These are phyloP conservation scores for Galendromus occidentalis DNA, from an alignment of 1,140 invertebrate species.

Conservation along the genomic window DNA sequence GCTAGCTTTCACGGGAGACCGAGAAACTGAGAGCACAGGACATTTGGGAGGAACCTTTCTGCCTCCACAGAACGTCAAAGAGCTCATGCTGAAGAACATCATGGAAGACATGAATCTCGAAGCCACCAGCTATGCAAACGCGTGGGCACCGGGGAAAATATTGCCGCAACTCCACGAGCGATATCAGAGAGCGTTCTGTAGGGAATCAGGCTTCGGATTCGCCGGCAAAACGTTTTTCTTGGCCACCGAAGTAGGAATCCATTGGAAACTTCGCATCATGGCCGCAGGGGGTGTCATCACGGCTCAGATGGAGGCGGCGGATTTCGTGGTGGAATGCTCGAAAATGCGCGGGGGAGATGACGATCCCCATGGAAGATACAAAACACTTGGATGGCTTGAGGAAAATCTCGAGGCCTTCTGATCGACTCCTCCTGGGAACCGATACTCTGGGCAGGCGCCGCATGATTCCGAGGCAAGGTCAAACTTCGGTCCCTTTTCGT, in stretches of 20 bases:
- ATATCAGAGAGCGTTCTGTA: neutral
- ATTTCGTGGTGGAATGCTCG: neutral
- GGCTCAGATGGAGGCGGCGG: neutral
- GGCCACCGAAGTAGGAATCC: neutral
- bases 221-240: neutral
- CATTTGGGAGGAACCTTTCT: too few species aligned
- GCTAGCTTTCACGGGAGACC: too few species aligned
- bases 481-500: too few species aligned
- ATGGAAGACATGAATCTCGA: neutral
- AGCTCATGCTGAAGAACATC: slow-evolving; percentile 1
- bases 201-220: neutral
- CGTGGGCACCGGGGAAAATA: neutral
- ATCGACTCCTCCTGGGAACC: too few species aligned
- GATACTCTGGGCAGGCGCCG: too few species aligned
- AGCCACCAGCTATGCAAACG: neutral
- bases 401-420: too few species aligned
- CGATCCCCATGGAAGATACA: too few species aligned
- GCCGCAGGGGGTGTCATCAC: neutral
- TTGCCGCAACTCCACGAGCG: neutral
- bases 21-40: too few species aligned
- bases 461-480: too few species aligned
- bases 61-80: neutral
- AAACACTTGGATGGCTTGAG: too few species aligned
- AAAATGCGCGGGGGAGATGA: too few species aligned
- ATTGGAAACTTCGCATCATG: neutral